phyloP scores from a whole-genome alignment of 2,797 vertebrate species.

The Coccyzus lansbergi region DNA sequence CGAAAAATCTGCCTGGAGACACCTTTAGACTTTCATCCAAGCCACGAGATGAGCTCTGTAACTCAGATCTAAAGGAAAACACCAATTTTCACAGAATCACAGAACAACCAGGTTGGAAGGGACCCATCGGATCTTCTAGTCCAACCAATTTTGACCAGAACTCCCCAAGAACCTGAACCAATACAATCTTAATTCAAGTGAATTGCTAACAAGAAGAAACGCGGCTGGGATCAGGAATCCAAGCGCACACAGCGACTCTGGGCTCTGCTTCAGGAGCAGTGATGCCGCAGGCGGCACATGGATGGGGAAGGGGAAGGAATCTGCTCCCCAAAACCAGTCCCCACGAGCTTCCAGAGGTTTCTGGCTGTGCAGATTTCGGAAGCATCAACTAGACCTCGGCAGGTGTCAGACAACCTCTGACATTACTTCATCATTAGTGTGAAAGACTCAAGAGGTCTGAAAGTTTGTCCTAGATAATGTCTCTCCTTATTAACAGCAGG shows the following conservation, averaged over 20 bases:
- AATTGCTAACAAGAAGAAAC: background rate
- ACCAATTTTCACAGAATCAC: too few relatives aligned
- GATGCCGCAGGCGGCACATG: background rate
- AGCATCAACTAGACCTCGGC: background rate
- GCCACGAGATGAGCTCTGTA: background rate
- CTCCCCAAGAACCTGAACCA: background rate
- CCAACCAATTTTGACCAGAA: background rate
- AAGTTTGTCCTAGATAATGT: background rate
- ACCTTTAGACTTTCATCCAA: background rate
- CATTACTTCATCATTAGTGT: background rate
- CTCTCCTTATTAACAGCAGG: background rate
- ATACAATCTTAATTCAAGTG: background rate
- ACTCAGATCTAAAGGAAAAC: background rate
- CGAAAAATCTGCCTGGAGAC: background rate
- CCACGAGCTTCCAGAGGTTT: background rate
- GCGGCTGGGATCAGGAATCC: background rate
- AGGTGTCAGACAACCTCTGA: background rate
- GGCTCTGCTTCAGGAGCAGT: background rate
- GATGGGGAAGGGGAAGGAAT: background rate
- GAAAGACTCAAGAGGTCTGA: background rate
- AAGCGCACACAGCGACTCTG: accelerated
- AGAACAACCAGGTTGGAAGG: too few relatives aligned
- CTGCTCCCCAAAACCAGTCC: background rate
- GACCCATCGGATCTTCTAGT: too few relatives aligned
- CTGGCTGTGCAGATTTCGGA: background rate